Evolutionary conservation across 2,113 vertebrate genomes (phyloP).

Genomic region (Nothocercus nigrocapillus): DNA sequence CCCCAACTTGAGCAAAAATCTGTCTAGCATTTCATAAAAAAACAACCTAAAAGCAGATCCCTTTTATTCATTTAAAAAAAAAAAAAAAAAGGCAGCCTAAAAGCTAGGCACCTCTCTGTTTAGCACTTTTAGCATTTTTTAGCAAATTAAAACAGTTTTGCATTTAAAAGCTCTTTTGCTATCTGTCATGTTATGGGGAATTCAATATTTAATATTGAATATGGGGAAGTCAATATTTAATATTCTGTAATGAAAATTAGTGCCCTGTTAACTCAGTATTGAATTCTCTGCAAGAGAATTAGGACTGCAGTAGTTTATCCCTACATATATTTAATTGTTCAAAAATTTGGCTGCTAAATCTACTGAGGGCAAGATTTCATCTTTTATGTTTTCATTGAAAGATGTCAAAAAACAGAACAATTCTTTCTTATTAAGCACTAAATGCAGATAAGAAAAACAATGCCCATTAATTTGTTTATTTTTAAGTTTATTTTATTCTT

Average conservation of each 20-base stretch:
- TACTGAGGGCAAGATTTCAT: not conserved
- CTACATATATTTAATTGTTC: accelerated
- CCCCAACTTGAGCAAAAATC: not conserved
- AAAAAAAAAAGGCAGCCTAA: not conserved
- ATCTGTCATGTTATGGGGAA: not conserved
- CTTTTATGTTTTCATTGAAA: not conserved
- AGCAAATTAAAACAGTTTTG: not conserved
- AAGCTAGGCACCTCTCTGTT: not conserved
- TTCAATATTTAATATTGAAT: not conserved
- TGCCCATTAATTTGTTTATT: not conserved
- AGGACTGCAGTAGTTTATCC: not conserved
- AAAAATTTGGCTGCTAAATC: not conserved
- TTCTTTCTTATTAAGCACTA: not conserved
- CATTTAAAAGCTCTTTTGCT: not conserved
- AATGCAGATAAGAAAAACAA: not conserved
- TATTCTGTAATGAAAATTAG: not conserved
- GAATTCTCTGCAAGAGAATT: not conserved
- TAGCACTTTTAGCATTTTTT: not conserved
- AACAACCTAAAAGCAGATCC: not conserved
- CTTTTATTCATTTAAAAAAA: accelerated
- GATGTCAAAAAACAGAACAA: not conserved
- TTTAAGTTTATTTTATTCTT: constrained; percentile 47
- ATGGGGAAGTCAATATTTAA: too few species aligned
- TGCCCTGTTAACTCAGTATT: not conserved
- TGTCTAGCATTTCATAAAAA: not conserved